These are phyloP conservation scores for Anolis carolinensis DNA, from an alignment of 2,113 vertebrate genomes.

Conservation along the genomic window DNA sequence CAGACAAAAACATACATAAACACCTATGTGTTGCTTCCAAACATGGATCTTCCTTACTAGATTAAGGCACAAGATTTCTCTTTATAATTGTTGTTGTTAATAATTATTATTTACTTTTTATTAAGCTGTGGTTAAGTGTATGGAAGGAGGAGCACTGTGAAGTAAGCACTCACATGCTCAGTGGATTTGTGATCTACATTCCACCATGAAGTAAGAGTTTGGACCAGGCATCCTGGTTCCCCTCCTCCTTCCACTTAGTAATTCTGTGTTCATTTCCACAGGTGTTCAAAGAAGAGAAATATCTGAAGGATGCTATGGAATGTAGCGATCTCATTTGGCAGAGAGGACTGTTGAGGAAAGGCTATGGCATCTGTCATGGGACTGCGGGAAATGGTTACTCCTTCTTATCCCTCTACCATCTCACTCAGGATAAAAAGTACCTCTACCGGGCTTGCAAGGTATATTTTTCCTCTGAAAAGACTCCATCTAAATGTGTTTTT, in stretches of 20 bases:
- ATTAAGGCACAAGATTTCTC: not conserved
- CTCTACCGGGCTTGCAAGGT: conserved; percentile 96
- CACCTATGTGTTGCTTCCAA: not conserved
- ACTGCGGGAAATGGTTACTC: conserved; percentile 93
- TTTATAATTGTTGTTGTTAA: not conserved
- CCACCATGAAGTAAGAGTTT: not conserved
- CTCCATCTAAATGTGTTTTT: not conserved
- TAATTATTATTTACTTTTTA: too few relatives aligned
- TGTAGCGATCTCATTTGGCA: conserved; percentile 97
- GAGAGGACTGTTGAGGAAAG: conserved; percentile 92
- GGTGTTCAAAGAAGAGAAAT: conserved; percentile 97
- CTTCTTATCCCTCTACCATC: conserved; percentile 90
- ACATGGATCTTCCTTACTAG: too few relatives aligned
- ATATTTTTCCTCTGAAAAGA: not conserved
- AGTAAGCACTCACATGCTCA: not conserved
- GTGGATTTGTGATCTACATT: not conserved
- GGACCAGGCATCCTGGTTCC: too few relatives aligned
- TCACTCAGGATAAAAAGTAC: conserved; percentile 92
- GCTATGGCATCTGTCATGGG: conserved; percentile 95
- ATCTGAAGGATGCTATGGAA: conserved; percentile 92
- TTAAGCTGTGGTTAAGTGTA: not conserved
- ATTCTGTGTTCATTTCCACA: conserved; percentile 55
- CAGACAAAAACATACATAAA: not conserved
- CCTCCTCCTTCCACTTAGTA: not conserved
- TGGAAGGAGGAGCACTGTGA: not conserved